Conservation (phyloP, 2,888 invertebrate species). For the Dioctria linearis region DNA sequence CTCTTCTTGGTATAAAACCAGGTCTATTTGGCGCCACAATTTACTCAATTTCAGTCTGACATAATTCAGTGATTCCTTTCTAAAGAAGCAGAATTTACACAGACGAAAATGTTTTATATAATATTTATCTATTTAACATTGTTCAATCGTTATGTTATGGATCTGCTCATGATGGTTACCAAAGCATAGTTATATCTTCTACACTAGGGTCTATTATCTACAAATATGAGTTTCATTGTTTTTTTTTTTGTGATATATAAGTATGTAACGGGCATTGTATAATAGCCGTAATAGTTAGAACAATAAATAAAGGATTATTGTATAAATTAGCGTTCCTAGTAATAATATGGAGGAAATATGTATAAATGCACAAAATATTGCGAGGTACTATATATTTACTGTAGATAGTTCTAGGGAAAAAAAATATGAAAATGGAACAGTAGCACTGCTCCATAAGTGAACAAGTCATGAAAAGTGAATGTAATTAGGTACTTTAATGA, state of each 20-base stretch:
- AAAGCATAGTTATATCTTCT: slow-evolving; percentile 10
- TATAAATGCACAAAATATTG: slow-evolving; percentile 44
- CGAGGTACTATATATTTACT: slow-evolving; percentile 20
- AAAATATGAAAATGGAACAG: not conserved
- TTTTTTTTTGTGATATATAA: slow-evolving; percentile 23
- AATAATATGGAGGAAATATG: slow-evolving; percentile 7
- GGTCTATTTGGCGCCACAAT: slow-evolving; percentile 34
- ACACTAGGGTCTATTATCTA: not conserved
- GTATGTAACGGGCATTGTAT: slow-evolving; percentile 35
- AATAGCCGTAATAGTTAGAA: slow-evolving; percentile 31
- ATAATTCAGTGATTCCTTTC: slow-evolving; percentile 13
- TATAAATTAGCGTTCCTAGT: slow-evolving; percentile 17
- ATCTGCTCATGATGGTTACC: slow-evolving; percentile 7
- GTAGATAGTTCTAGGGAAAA: slow-evolving; percentile 39
- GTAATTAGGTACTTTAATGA: too few species aligned
- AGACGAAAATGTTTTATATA: slow-evolving; percentile 38
- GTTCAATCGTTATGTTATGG: slow-evolving; percentile 2
- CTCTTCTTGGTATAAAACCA: not conserved
- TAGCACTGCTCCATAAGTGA: not conserved
- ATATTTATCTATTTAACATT: not conserved
- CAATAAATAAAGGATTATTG: slow-evolving; percentile 25
- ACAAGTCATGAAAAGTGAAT: too few species aligned
- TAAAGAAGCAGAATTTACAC: slow-evolving; percentile 44
- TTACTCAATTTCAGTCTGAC: slow-evolving; percentile 8
- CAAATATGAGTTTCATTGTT: slow-evolving; percentile 33